A percentile compares a stretch with the other conserved stretches of the same genome.
These are phyloP conservation scores for Pterocles gutturalis DNA, from an alignment of 2,113 vertebrate genomes.

Conservation along the genomic window DNA sequence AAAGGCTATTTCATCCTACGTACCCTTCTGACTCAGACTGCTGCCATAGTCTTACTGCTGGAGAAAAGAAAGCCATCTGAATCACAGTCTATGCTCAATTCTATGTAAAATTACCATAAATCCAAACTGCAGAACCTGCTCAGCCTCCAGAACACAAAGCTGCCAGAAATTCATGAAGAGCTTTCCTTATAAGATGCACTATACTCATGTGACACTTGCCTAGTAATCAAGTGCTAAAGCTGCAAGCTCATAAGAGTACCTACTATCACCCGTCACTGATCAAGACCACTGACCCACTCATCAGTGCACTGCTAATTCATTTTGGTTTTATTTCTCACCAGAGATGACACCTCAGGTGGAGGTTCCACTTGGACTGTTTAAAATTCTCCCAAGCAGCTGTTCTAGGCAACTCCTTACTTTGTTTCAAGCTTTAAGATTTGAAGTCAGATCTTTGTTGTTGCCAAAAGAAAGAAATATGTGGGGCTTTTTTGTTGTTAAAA, in stretches of 20 bases:
- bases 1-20: background rate
- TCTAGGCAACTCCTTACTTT: background rate
- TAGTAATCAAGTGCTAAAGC: background rate
- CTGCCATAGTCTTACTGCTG: background rate
- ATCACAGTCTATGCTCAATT: background rate
- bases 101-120: background rate
- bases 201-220: background rate
- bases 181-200: background rate
- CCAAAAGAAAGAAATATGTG: background rate
- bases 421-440: background rate
- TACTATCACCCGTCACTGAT: background rate
- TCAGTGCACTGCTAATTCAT: background rate
- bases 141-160: background rate
- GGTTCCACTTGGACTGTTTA: background rate
- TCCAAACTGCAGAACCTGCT: background rate
- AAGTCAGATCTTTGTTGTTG: slow-evolving; percentile 3
- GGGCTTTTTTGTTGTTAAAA: background rate
- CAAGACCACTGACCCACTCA: background rate
- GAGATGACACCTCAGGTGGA: background rate
- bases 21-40: background rate
- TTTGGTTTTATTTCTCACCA: background rate
- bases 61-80: background rate
- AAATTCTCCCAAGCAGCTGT: background rate
- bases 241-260: background rate
- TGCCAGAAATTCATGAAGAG: background rate